Evolutionary conservation across 2,113 vertebrate genomes (phyloP).

Genomic region (Eleginops maclovinus): DNA sequence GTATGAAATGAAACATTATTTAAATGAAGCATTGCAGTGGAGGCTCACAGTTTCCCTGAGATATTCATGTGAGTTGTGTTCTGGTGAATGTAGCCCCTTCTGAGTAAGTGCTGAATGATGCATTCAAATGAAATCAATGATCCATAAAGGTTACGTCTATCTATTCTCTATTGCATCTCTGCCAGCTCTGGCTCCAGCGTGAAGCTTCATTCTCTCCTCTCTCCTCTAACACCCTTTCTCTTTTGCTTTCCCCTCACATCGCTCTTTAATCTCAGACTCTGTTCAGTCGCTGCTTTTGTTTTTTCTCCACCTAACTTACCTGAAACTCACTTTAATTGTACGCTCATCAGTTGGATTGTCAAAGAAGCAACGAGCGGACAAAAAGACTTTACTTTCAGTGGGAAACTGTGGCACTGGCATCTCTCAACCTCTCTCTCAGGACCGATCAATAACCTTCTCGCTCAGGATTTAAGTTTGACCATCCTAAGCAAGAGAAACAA

Average conservation of each 20-base stretch:
- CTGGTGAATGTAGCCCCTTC: constrained; percentile 4
- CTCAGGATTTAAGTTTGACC: constrained; percentile 29
- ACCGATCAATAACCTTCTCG: constrained; percentile 62
- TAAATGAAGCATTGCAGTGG: neutral
- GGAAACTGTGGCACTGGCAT: constrained; percentile 41
- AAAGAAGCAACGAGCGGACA: constrained; percentile 16
- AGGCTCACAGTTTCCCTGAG: neutral
- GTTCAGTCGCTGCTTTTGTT: neutral
- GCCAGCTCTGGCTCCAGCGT: constrained; percentile 1
- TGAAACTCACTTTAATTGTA: constrained; percentile 39
- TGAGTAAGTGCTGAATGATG: constrained; percentile 13
- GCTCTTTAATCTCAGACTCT: neutral
- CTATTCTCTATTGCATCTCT: constrained; percentile 29
- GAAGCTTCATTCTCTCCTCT: constrained; percentile 13
- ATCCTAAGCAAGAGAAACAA: constrained; percentile 32
- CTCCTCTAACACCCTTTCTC: neutral
- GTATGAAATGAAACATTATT: neutral
- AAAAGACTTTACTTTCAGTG: constrained; percentile 27
- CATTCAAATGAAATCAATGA: constrained; percentile 44
- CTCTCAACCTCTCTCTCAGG: constrained; percentile 48
- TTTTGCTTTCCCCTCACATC: constrained; percentile 5
- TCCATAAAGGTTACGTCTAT: constrained; percentile 43
- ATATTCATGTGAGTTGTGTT: constrained; percentile 22
- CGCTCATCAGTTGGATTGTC: constrained; percentile 41
- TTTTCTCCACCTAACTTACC: constrained; percentile 13